These are phyloP conservation scores for Microcebus griseorufus DNA, from an alignment of 2,113 vertebrate genomes.

Conservation along the genomic window DNA sequence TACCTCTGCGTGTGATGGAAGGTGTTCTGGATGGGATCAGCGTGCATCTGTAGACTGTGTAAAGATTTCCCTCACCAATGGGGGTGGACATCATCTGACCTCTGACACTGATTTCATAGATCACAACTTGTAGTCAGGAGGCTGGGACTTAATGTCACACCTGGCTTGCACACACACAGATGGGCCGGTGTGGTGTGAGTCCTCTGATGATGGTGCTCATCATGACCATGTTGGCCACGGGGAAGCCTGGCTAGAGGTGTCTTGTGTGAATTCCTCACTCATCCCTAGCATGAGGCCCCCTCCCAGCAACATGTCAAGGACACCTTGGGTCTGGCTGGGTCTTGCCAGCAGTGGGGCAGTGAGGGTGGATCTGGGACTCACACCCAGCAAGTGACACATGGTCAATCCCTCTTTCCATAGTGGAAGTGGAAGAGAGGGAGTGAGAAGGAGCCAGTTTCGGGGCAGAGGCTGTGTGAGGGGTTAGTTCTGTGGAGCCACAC, in stretches of 20 bases:
- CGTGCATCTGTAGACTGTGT: not conserved
- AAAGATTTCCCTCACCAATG: not conserved
- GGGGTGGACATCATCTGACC: not conserved
- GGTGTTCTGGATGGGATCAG: not conserved
- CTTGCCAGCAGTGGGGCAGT: not conserved
- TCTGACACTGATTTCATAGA: not conserved
- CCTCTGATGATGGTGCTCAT: not conserved
- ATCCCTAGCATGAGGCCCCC: no score
- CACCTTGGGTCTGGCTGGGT: not conserved
- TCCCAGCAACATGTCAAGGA: not conserved
- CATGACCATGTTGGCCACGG: not conserved
- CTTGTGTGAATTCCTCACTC: not conserved
- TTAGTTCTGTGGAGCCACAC: fast-evolving
- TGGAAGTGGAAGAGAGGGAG: not conserved
- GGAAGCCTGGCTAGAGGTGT: not conserved
- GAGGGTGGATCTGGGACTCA: not conserved
- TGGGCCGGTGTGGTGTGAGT: fast-evolving
- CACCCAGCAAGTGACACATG: not conserved
- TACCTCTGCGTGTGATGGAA: not conserved
- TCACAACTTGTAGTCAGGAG: not conserved
- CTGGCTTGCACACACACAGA: not conserved
- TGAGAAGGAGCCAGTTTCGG: not conserved
- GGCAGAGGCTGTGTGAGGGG: not conserved
- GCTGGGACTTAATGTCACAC: fast-evolving
- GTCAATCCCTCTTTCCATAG: not conserved